Evolutionary conservation across 53 echinoderm and acorn worm genomes (phyloP), one percentile per base, ranked within the genome.

Genomic region (Glandiceps talaboti): DNA sequence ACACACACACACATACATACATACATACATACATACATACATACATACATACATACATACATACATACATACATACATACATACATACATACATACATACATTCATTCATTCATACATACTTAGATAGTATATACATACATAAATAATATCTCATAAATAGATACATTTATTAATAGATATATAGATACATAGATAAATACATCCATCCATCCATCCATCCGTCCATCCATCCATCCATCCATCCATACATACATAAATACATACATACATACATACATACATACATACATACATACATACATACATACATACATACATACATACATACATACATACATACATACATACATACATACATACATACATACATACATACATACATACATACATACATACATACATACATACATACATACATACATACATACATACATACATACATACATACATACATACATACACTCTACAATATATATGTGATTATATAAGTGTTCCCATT

Each of bases 181-280:
- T 20, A 45, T 45, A 6, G 6, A 45, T 45, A 6, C 64, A 45
- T 45, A 6, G 6, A 45, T 45, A 6, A 6, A 45, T 45, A 6
- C 64, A 45, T 45, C 64, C 64, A 45, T 45, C 64, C 64, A 45
- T 45, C 64, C 64, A 45, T 45, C 64, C 64, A 45, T 45, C 64
- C 64, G 20, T 45, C 64, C 64, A 45, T 45, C 64, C 64, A 45
- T 45, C 64, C 64, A 45, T 45, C 64, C 64, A 45, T 45, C 64
- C 64, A 45, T 45, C 64, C 64, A 45, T 45, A 6, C 64, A 45
- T 45, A 6, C 64, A 45, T 45, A 6, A 6, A 45, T 45, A 6
- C 64, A 45, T 45, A 6, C 64, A 45, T 45, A 45, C 64, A 45
- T 45, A 6, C 64, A 45, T 45, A 6, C 64, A 45, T 45, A 45